Evolutionary conservation across 2,797 vertebrate genomes (phyloP).

Genomic region (Sylvilagus floridanus): DNA sequence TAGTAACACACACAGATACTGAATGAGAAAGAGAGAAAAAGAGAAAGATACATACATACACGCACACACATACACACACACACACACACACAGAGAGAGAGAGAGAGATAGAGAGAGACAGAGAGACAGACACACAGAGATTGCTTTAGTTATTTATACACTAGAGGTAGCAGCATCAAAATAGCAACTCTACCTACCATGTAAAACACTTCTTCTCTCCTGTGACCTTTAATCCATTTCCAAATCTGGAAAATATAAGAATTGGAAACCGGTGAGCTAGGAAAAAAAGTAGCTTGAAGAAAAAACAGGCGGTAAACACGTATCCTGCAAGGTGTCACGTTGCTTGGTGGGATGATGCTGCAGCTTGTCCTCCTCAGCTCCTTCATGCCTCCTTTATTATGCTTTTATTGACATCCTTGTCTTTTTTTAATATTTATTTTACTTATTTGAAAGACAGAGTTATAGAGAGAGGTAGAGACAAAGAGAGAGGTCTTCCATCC

Average conservation of each 20-base stretch:
- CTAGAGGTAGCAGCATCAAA: background rate
- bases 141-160: background rate
- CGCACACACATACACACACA: background rate
- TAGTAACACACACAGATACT: background rate
- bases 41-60: too few relatives aligned
- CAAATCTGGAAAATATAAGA: background rate
- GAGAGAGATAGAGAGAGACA: background rate
- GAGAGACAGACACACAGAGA: background rate
- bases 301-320: accelerated
- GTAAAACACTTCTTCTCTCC: background rate
- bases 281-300: background rate
- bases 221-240: too few relatives aligned
- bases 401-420: background rate
- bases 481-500: too few relatives aligned
- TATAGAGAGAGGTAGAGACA: too few relatives aligned
- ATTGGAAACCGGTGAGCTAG: accelerated
- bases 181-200: accelerated
- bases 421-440: background rate
- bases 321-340: accelerated
- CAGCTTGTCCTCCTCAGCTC: background rate
- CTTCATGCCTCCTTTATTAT: too few relatives aligned
- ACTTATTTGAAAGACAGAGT: too few relatives aligned
- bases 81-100: background rate
- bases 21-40: background rate
- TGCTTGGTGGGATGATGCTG: accelerated